phyloP scores from a whole-genome alignment of 2,888 invertebrate genomes.

The Patella caerulea region DNA sequence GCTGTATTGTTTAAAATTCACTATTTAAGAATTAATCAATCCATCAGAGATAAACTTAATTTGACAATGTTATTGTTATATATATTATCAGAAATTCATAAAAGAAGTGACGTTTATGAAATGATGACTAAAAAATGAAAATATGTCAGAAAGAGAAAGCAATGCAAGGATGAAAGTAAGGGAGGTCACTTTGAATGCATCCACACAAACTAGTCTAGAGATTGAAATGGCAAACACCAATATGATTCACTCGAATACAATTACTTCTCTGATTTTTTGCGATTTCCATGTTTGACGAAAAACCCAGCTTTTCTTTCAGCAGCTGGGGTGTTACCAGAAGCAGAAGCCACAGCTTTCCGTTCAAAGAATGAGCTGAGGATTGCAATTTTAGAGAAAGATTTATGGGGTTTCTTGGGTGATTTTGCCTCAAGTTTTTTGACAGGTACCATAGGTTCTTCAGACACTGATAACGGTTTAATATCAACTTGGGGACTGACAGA shows the following conservation, averaged over 20 bases:
- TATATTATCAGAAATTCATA: too few species aligned
- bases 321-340: conserved; percentile 28
- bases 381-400: conserved; percentile 58
- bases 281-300: conserved; percentile 15
- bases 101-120: too few species aligned
- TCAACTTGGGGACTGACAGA: conserved; percentile 28
- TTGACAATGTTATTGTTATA: too few species aligned
- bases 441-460: conserved; percentile 29
- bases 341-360: conserved; percentile 50
- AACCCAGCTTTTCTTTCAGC: conserved; percentile 27
- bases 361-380: conserved; percentile 65
- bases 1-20: too few species aligned
- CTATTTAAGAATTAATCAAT: too few species aligned
- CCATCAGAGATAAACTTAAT: too few species aligned
- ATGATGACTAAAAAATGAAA: not conserved
- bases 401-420: conserved; percentile 25
- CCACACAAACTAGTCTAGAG: conserved; percentile 20
- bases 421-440: conserved; percentile 33
- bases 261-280: conserved; percentile 29
- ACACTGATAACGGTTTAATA: conserved; percentile 31
- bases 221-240: conserved; percentile 3
- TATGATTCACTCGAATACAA: not conserved
- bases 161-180: conserved; percentile 1
- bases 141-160: not conserved
- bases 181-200: conserved; percentile 5